These are phyloP conservation scores for Ictalurus punctatus DNA, from an alignment of 2,113 vertebrate genomes.

Conservation along the genomic window DNA sequence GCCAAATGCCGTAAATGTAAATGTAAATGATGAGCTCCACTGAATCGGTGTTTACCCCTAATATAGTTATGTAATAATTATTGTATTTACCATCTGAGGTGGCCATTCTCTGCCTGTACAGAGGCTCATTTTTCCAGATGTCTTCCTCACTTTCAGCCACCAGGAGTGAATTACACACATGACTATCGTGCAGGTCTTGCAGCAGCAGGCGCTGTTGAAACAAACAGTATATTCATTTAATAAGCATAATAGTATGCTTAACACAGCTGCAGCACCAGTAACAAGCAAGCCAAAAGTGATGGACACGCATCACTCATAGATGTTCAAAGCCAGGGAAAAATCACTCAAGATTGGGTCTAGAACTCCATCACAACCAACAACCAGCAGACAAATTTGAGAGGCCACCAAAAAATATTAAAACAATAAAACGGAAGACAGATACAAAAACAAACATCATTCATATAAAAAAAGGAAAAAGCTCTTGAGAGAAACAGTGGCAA, in stretches of 20 bases:
- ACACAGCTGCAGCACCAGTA: not conserved
- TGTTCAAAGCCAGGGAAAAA: not conserved
- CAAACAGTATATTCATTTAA: not conserved
- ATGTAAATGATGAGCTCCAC: not conserved
- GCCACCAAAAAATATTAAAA: not conserved
- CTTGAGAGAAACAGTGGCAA: not conserved
- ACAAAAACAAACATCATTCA: not conserved
- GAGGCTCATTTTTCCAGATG: slow-evolving; percentile 94
- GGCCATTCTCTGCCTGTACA: slow-evolving; percentile 79
- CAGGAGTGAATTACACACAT: slow-evolving; percentile 91
- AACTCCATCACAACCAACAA: not conserved
- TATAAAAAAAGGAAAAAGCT: not conserved
- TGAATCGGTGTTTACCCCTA: not conserved
- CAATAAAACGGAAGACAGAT: not conserved
- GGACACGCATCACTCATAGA: not conserved
- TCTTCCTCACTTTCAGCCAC: slow-evolving; percentile 98
- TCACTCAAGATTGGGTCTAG: not conserved
- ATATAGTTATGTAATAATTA: not conserved
- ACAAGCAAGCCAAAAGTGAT: not conserved
- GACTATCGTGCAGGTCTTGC: slow-evolving; percentile 94
- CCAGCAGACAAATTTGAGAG: not conserved
- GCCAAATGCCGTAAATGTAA: no score
- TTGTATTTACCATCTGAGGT: slow-evolving; percentile 80
- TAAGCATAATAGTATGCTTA: not conserved
- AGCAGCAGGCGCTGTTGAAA: slow-evolving; percentile 86